Conservation (phyloP, 2,888 invertebrate genomes). For the Orthosia gothica region DNA sequence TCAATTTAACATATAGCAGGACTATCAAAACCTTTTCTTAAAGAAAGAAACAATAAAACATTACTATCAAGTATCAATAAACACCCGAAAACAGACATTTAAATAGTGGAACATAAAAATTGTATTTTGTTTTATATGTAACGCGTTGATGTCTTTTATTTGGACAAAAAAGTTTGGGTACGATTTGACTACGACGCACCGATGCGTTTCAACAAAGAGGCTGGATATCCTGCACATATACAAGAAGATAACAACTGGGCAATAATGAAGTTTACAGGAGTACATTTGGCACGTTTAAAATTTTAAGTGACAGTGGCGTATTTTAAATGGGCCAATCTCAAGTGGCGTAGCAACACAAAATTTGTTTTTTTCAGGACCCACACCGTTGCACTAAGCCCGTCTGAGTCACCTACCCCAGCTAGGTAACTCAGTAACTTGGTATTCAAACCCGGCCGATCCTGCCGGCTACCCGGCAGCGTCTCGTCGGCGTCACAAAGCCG, state of each 20-base stretch:
- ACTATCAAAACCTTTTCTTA: neutral
- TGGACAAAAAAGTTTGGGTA: neutral
- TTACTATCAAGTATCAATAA: neutral
- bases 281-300: neutral
- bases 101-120: neutral
- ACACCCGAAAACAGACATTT: neutral
- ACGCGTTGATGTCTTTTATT: slow-evolving; percentile 77
- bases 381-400: no score
- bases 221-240: neutral
- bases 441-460: slow-evolving; percentile 20
- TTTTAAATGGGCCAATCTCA: no score
- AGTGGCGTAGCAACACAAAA: neutral
- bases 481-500: slow-evolving; percentile 65
- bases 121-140: neutral
- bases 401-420: neutral
- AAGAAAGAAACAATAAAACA: neutral
- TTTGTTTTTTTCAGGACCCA: neutral
- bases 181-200: neutral
- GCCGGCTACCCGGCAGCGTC: slow-evolving; percentile 35
- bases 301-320: no score
- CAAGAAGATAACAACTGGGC: neutral
- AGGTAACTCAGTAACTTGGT: slow-evolving; percentile 23
- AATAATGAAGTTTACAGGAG: neutral
- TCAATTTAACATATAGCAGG: no score
- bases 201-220: neutral